Base-by-base conservation (phyloP, 2,113 vertebrate species). In the Spheniscus mendiculus region DNA sequence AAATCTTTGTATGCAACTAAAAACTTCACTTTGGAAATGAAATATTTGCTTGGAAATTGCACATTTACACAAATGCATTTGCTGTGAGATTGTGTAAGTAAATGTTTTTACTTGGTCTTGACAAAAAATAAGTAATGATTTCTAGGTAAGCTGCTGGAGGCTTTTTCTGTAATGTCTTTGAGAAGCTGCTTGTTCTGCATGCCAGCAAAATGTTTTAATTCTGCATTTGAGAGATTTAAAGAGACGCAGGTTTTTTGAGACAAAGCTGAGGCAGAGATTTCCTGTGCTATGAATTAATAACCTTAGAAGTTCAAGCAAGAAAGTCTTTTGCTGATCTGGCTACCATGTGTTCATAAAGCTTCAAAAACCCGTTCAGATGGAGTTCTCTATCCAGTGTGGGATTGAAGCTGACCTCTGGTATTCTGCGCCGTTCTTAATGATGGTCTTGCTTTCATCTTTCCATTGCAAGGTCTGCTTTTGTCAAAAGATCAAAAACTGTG, bases 251-350 rank as follows among this genome's bases (percentile, higher is more conserved):
- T 82, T 76, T 61, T 95, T 56, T 85, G 95, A 91, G 91, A 80
- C 84, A 80, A 83, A 91, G 74, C 53, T 77, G 87, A 73, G 58
- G 86, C 85, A 93, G 73, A 91, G 38, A 50, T 90, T 96, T 94
- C 89, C 87, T 95, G 84, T 72, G 77, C 87, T 70, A 0, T 65
- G 89, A 80, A 50, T 93, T 73, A 73, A 91, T 78, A 69, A 96
- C 74, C 81, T 85, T 58, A 59, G 70, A 85, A 84, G 81, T 91
- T 89, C 29, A 47, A 38, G 66, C 52, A 83, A 19, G 74, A 47
- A 89, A 25, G 42, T 58, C 61, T 77, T 58, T 23, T 40, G 3
- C 50, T 29, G 34, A 12, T 76, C 30, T 91, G 91, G 89, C 61
- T 89, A 52, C 91, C 91, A 62, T 11, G 65, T 95, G 94, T 74